Evolutionary conservation across 2,797 vertebrate species (phyloP).

Genomic region (Paedocypris micromegethes): DNA sequence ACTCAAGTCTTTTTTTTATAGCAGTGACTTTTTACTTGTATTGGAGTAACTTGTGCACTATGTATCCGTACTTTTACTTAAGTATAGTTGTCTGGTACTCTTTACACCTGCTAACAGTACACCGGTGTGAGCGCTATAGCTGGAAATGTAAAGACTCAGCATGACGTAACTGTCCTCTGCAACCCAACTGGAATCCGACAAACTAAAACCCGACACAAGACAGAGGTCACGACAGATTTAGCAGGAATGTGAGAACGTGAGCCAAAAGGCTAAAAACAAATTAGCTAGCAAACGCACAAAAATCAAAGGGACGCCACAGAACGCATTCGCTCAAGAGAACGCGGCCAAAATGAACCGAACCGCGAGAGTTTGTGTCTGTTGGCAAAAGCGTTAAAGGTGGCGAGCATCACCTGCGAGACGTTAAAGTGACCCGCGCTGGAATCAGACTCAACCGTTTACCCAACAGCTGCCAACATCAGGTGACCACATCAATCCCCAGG

Average conservation of each 20-base stretch:
- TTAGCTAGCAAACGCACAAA: background rate
- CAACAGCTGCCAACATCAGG: constrained; percentile 33
- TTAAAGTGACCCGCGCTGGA: constrained; percentile 26
- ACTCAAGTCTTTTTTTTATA: too few species aligned
- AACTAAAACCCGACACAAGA: constrained; percentile 14
- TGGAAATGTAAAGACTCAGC: constrained; percentile 38
- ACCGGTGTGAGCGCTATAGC: constrained; percentile 64
- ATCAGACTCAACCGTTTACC: constrained; percentile 36
- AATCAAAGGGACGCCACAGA: background rate
- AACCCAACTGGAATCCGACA: constrained; percentile 32
- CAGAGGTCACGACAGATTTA: constrained; percentile 21
- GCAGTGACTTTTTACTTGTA: too few species aligned
- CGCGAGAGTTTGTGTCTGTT: background rate
- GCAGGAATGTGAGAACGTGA: constrained; percentile 2
- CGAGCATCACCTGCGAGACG: constrained; percentile 15
- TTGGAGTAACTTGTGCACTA: too few species aligned
- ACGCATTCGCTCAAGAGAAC: too few species aligned
- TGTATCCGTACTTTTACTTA: too few species aligned
- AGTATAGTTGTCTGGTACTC: constrained; percentile 42
- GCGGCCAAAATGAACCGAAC: background rate
- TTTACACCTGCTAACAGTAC: constrained; percentile 65
- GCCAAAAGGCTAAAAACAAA: constrained; percentile 1
- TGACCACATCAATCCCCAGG: constrained; percentile 34
- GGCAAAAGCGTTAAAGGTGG: background rate
- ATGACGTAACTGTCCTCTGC: constrained; percentile 27